A percentile compares a stretch with the other conserved stretches of the same genome.
Evolutionary conservation across 2,113 vertebrate genomes (phyloP).

Genomic region (Barnardius zonarius): DNA sequence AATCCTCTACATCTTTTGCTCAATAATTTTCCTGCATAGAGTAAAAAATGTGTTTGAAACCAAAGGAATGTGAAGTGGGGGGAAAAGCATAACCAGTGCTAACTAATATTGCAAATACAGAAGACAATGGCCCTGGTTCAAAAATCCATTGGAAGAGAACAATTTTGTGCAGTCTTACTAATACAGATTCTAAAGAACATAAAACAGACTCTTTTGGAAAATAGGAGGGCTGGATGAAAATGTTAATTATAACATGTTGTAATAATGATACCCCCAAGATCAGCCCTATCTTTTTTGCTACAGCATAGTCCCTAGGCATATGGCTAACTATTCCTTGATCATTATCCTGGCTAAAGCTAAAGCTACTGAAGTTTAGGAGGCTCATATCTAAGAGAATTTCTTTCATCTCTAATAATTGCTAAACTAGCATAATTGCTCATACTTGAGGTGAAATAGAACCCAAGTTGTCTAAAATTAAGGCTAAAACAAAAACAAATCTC

Average conservation of each 20-base stretch:
- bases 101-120: background rate
- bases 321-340: conserved; percentile 71
- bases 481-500: conserved; percentile 56
- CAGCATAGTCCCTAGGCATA: conserved; percentile 68
- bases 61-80: background rate
- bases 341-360: conserved; percentile 71
- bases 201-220: background rate
- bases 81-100: accelerated
- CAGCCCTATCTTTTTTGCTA: conserved; percentile 53
- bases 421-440: conserved; percentile 80
- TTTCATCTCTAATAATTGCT: conserved; percentile 83
- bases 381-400: conserved; percentile 70
- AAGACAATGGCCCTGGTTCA: background rate
- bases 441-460: conserved; percentile 69
- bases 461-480: conserved; percentile 70
- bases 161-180: background rate
- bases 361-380: conserved; percentile 76
- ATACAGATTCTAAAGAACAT: background rate
- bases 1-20: background rate
- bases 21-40: background rate
- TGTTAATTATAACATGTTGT: conserved; percentile 34
- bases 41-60: background rate
- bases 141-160: background rate
- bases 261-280: conserved; percentile 66
- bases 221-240: conserved; percentile 44